phyloP scores from a whole-genome alignment of 2,113 vertebrate species.

The Hemiscyllium ocellatum region DNA sequence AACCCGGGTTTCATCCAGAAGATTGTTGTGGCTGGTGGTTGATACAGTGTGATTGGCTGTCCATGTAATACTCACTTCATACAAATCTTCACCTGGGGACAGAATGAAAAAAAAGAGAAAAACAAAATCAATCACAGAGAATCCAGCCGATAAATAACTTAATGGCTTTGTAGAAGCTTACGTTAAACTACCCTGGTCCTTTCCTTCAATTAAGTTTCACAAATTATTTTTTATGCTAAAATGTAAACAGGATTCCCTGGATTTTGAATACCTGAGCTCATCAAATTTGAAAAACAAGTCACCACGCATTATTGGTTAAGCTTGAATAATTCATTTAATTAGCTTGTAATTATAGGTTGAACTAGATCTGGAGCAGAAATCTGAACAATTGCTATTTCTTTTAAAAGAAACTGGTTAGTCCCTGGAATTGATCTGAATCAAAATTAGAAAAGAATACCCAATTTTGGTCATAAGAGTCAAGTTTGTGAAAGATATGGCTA shows the following conservation, averaged over 20 bases:
- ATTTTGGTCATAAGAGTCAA: not conserved
- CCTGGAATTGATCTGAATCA: not conserved
- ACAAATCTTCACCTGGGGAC: slow-evolving; percentile 32
- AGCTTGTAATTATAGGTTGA: not conserved
- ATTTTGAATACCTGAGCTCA: not conserved
- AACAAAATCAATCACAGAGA: not conserved
- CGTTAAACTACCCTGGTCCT: not conserved
- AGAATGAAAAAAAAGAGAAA: not conserved
- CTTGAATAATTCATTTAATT: not conserved
- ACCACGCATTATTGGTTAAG: not conserved
- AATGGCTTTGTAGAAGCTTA: not conserved
- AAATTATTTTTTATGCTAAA: not conserved
- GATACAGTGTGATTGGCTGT: slow-evolving; percentile 10
- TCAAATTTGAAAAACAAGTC: not conserved
- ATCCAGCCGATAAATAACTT: not conserved
- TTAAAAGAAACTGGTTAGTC: not conserved
- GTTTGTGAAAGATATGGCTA: not conserved
- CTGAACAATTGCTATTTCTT: not conserved
- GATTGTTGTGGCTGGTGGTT: not conserved
- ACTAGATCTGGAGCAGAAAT: not conserved
- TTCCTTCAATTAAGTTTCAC: not conserved
- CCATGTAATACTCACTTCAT: not conserved
- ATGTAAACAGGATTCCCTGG: not conserved
- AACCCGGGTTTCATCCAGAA: not conserved
- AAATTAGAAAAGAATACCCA: not conserved